Conservation (phyloP, 2,888 invertebrate genomes). For the Apodemia hepburni region DNA sequence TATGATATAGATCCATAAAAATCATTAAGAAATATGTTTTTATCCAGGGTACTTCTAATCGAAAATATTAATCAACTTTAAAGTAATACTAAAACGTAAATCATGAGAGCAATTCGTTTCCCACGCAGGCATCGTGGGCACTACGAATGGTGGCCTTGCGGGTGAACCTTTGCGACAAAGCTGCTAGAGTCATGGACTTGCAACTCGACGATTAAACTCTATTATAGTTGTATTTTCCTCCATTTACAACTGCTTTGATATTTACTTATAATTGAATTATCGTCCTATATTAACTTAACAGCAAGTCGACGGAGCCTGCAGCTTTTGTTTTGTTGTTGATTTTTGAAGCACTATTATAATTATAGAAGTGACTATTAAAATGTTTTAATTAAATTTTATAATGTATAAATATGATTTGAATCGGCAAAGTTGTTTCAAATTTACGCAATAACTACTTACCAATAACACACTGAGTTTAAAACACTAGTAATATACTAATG, state of each 20-base stretch:
- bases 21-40: background rate
- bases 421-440: no score
- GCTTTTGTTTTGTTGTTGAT: no score
- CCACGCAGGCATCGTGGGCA: constrained; percentile 35
- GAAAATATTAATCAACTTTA: background rate
- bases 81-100: constrained; percentile 6
- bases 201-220: constrained; percentile 23
- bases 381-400: no score
- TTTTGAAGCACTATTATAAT: no score
- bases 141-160: constrained; percentile 52
- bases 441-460: no score
- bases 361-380: no score
- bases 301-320: no score
- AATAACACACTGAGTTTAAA: no score
- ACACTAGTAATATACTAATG: no score
- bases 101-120: constrained; percentile 34
- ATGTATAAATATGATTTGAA: no score
- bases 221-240: constrained; percentile 33
- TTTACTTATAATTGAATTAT: background rate
- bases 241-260: constrained; percentile 23
- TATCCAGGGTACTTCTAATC: background rate
- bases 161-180: constrained; percentile 57
- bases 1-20: no score
- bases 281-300: no score
- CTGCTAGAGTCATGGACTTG: constrained; percentile 35